phyloP scores from a whole-genome alignment of 1,140 invertebrate species.

The Acromyrmex charruanus region DNA sequence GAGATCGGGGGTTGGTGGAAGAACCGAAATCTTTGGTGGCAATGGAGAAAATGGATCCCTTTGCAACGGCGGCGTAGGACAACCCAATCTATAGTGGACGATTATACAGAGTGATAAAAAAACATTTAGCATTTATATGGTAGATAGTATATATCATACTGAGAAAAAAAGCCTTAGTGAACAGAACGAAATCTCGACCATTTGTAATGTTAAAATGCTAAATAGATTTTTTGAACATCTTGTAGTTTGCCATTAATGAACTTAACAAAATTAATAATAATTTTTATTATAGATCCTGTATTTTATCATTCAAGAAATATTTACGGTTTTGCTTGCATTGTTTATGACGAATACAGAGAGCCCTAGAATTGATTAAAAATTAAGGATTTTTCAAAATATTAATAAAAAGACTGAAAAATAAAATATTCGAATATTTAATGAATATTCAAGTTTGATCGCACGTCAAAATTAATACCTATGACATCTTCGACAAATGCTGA shows the following conservation, averaged over 20 bases:
- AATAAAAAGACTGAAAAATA: background rate
- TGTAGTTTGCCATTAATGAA: background rate
- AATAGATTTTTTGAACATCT: too few relatives aligned
- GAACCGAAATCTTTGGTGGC: conserved; percentile 90
- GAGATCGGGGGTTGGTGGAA: conserved; percentile 91
- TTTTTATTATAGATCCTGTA: background rate
- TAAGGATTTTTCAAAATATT: background rate
- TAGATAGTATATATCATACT: too few relatives aligned
- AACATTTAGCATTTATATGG: too few relatives aligned
- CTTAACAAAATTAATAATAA: background rate
- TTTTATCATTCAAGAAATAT: background rate
- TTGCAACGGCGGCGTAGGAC: conserved; percentile 82
- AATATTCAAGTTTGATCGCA: background rate
- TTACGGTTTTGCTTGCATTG: background rate
- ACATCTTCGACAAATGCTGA: conserved; percentile 89
- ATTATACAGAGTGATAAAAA: background rate
- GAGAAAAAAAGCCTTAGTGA: too few relatives aligned
- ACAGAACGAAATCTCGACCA: too few relatives aligned
- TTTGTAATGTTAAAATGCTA: too few relatives aligned
- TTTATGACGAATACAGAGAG: background rate
- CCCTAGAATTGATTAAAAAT: background rate
- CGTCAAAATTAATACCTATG: conserved; percentile 85
- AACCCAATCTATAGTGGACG: conserved; percentile 80
- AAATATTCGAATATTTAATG: conserved; percentile 3
- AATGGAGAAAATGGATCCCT: conserved; percentile 86